Base-by-base conservation (phyloP, 2,888 invertebrate species). In the Macrostomum cliftonense region DNA sequence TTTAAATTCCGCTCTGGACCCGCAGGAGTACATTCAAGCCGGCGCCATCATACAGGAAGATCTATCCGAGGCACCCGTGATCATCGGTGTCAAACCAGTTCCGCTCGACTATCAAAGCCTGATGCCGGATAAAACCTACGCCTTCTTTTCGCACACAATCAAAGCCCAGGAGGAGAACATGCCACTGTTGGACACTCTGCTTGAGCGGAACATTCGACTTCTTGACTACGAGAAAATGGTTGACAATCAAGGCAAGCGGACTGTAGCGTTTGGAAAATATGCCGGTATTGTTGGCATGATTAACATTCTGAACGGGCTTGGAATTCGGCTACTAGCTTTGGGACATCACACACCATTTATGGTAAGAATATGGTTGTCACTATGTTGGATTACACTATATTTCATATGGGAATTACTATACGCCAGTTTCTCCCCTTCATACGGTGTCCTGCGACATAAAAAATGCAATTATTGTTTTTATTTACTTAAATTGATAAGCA, bases 271-370 rank as follows among this genome's bases (percentile, higher is more conserved):
- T 70, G 97, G 97, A 0, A 93, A 91, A 70, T 97, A 93, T 74
- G 97, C 97, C 0, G 79, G 97, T 0, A 87, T 95, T 1, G 91
- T 95, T 20, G 97, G 97, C 13, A 93, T 91, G 82, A 83, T 97
- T 47, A 93, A 99, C 68, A 95, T 99, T 59, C 74, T 99, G 14
- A 97, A 99, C 63, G 97, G 97, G 0, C 74, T 99, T 42, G 97
- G 97, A 0, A 75, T 99, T 37, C 75, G 97, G 45, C 75, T 91
- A 1, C 73, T 97, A 48, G 95, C 95, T 0, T 73, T 97, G 20
- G 97, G 97, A 0, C 95, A 99, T 68, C 97, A 97, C 64, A 97
- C 97, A 0, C 97, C 97, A 0, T 97, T 99, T 64, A 91, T 97
- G 93, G 83, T 83, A 72, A 67, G 59, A n/a, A n/a, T n/a, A n/a